Evolutionary conservation across 2,888 invertebrate species (phyloP).

Genomic region (Latheticus oryzae): DNA sequence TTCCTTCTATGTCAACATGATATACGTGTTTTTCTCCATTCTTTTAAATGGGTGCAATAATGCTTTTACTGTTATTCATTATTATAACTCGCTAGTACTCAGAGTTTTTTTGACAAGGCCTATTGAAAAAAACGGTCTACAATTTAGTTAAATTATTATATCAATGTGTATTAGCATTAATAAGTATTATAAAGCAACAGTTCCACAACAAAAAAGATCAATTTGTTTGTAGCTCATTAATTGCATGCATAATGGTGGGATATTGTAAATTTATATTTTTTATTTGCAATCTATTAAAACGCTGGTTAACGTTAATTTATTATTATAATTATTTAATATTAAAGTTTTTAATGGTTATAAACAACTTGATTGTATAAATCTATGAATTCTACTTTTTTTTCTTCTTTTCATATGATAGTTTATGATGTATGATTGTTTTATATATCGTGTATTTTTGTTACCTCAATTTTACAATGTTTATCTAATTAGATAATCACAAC

Average conservation of each 20-base stretch:
- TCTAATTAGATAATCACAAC: constrained; percentile 36
- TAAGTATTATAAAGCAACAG: constrained; percentile 30
- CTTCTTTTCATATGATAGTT: constrained; percentile 34
- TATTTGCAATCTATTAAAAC: neutral
- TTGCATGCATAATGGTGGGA: constrained; percentile 4
- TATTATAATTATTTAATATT: neutral
- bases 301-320: constrained; percentile 14
- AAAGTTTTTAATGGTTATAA: constrained; percentile 18
- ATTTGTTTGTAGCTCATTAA: constrained; percentile 28
- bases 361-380: constrained; percentile 32
- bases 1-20: constrained; percentile 46
- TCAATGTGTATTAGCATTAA: constrained; percentile 30
- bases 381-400: too few relatives aligned
- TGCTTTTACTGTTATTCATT: constrained; percentile 62
- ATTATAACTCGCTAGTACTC: constrained; percentile 58
- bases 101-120: constrained; percentile 35
- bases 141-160: constrained; percentile 27
- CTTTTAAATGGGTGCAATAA: constrained; percentile 60
- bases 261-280: constrained; percentile 6
- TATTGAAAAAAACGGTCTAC: constrained; percentile 24
- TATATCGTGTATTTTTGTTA: constrained; percentile 41
- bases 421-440: constrained; percentile 35
- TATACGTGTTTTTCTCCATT: constrained; percentile 35
- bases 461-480: constrained; percentile 44
- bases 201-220: constrained; percentile 23